Percentiles rank a stretch among this genome's conserved stretches.
Conservation (phyloP, 2,797 vertebrate species). For the Octomys mimax region DNA sequence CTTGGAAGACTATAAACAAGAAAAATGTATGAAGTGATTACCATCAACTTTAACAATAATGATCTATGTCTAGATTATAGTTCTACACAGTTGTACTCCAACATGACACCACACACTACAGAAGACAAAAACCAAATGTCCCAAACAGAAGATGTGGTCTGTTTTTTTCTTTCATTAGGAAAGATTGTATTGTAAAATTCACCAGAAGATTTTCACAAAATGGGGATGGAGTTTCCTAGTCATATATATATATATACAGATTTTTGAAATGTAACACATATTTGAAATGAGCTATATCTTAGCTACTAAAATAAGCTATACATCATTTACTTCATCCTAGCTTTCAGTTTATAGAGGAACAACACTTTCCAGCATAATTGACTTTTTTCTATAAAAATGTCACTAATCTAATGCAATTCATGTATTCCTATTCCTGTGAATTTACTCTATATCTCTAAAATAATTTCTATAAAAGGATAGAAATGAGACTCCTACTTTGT, state of each 20-base stretch:
- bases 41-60: slow-evolving; percentile 55
- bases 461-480: slow-evolving; percentile 52
- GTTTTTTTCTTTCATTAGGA: slow-evolving; percentile 47
- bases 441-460: slow-evolving; percentile 62
- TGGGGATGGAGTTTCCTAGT: neutral
- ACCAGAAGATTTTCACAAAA: slow-evolving; percentile 28
- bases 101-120: slow-evolving; percentile 11
- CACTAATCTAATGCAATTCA: slow-evolving; percentile 46
- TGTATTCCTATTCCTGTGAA: slow-evolving; percentile 21
- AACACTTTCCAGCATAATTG: slow-evolving; percentile 64
- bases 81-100: slow-evolving; percentile 36
- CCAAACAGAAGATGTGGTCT: neutral
- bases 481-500: slow-evolving; percentile 41
- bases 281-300: slow-evolving; percentile 62
- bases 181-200: slow-evolving; percentile 25
- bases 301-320: slow-evolving; percentile 60
- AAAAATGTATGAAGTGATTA: slow-evolving; percentile 54
- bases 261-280: slow-evolving; percentile 42
- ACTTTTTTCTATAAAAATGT: slow-evolving; percentile 67
- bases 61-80: slow-evolving; percentile 61
- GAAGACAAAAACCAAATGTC: slow-evolving; percentile 29
- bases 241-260: slow-evolving; percentile 28
- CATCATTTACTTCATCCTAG: slow-evolving; percentile 21
- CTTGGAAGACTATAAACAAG: slow-evolving; percentile 31
- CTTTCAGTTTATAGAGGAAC: slow-evolving; percentile 63